These are phyloP conservation scores for Callimico goeldii DNA, from an alignment of 2,797 vertebrate genomes.

Conservation along the genomic window DNA sequence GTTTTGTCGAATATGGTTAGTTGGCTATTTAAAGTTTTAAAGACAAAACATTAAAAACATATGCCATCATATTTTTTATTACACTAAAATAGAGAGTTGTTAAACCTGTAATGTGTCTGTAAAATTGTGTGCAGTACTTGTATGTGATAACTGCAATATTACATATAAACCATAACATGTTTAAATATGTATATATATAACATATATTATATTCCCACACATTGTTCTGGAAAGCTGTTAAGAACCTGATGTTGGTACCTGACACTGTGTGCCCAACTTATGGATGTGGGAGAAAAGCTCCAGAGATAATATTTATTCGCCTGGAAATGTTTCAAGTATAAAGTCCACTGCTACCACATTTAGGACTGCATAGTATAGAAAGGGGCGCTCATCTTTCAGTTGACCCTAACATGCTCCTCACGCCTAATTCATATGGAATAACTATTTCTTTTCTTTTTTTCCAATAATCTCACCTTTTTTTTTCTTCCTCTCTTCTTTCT, in stretches of 20 bases:
- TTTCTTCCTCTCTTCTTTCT: not conserved
- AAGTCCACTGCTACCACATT: not conserved
- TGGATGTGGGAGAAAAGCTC: not conserved
- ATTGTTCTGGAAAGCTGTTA: not conserved
- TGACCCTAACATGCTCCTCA: not conserved
- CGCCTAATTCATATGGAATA: not conserved
- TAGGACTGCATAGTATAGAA: not conserved
- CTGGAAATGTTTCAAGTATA: not conserved
- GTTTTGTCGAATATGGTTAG: not conserved
- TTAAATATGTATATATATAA: not conserved
- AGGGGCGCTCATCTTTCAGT: not conserved
- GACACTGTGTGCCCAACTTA: not conserved
- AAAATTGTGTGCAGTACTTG: not conserved
- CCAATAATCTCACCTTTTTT: not conserved
- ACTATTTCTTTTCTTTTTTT: not conserved
- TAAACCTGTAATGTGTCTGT: not conserved
- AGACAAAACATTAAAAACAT: not conserved
- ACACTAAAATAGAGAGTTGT: not conserved
- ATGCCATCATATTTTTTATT: not conserved
- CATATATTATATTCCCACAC: fast-evolving
- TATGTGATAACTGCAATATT: not conserved
- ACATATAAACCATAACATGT: not conserved
- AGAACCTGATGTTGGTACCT: not conserved
- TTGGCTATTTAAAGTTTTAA: not conserved
- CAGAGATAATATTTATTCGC: not conserved